Percentiles rank a stretch among this genome's conserved stretches.
Evolutionary conservation across 2,113 vertebrate species (phyloP).

Genomic region (Sapajus apella): DNA sequence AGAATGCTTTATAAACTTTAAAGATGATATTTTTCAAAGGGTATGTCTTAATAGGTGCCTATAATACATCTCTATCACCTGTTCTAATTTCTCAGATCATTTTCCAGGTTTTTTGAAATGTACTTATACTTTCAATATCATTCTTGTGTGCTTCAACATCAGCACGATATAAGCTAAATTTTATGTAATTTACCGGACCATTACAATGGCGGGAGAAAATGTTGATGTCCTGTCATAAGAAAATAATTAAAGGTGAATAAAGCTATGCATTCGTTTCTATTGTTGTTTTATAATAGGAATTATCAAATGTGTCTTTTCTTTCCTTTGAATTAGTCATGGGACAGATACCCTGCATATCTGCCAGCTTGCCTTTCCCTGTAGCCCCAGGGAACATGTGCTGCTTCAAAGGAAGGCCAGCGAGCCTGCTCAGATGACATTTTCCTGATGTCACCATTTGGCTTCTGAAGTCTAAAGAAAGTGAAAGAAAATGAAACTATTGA

Average conservation of each 20-base stretch:
- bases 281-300: neutral
- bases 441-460: constrained; percentile 35
- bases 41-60: constrained; percentile 63
- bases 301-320: constrained; percentile 11
- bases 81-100: constrained; percentile 54
- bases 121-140: constrained; percentile 28
- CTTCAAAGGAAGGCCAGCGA: constrained; percentile 44
- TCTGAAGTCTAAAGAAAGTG: constrained; percentile 53
- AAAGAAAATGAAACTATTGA: constrained; percentile 53
- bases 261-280: neutral
- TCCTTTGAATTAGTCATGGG: constrained; percentile 35
- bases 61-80: constrained; percentile 61
- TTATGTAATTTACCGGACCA: neutral
- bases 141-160: neutral
- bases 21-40: constrained; percentile 75
- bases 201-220: neutral
- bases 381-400: neutral
- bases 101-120: neutral
- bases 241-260: constrained; percentile 42
- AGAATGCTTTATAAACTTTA: constrained; percentile 74
- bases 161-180: neutral
- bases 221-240: neutral
- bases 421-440: neutral
- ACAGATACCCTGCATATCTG: neutral
- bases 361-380: neutral